phyloP scores from a whole-genome alignment of 2,797 vertebrate species.

The Hozukius guyotensis region DNA sequence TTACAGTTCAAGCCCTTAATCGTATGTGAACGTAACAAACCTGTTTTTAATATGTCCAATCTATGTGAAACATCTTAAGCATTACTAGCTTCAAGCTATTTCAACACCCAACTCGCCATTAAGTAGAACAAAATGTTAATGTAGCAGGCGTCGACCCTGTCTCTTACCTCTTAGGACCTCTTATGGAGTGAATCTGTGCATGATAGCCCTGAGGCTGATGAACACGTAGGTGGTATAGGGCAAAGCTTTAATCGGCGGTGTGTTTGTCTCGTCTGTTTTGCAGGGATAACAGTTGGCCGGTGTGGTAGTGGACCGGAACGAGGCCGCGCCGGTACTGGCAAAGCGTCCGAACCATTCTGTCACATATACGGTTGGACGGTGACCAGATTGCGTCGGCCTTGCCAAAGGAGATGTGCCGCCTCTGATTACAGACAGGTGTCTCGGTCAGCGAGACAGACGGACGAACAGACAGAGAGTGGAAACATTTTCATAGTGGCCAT shows the following conservation, averaged over 20 bases:
- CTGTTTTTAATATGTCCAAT: neutral
- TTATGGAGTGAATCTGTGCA: neutral
- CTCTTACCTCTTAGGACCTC: neutral
- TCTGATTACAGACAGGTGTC: constrained; percentile 53
- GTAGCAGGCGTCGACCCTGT: neutral
- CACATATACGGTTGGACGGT: constrained; percentile 22
- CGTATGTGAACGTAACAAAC: neutral
- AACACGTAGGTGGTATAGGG: neutral
- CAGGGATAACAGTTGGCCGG: constrained; percentile 34
- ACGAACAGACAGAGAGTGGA: constrained; percentile 15
- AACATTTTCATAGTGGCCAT: constrained; percentile 32
- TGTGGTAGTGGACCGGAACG: constrained; percentile 2
- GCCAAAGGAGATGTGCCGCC: constrained; percentile 41
- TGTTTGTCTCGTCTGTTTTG: constrained; percentile 19
- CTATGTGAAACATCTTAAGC: neutral
- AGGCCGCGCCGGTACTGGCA: constrained; percentile 11
- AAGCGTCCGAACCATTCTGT: constrained; percentile 36
- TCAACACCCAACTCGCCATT: neutral
- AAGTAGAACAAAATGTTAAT: neutral
- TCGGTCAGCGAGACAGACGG: constrained; percentile 34
- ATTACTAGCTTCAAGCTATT: neutral
- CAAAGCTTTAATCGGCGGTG: neutral
- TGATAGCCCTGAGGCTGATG: neutral
- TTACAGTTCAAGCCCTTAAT: neutral
- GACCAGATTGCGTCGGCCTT: constrained; percentile 29